Evolutionary conservation across 2,797 vertebrate genomes (phyloP).

Genomic region (Champsocephalus gunnari): DNA sequence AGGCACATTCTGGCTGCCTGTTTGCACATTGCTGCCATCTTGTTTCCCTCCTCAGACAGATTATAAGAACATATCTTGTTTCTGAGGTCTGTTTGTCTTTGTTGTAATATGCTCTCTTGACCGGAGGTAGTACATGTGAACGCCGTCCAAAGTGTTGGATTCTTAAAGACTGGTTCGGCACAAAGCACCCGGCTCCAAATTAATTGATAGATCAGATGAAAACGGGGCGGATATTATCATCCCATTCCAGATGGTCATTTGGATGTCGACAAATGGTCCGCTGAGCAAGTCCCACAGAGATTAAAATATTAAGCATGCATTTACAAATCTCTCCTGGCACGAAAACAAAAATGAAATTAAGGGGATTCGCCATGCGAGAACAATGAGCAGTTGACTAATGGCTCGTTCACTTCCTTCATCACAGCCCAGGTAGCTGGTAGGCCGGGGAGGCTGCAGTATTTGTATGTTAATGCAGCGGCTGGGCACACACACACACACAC

Average conservation of each 20-base stretch:
- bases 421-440: slow-evolving; percentile 76
- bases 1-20: slow-evolving; percentile 33
- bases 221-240: slow-evolving; percentile 76
- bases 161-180: slow-evolving; percentile 42
- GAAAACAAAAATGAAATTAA: slow-evolving; percentile 84
- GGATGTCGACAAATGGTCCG: slow-evolving; percentile 82
- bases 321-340: slow-evolving; percentile 86
- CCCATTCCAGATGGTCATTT: slow-evolving; percentile 85
- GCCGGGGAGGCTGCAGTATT: slow-evolving; percentile 52
- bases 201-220: slow-evolving; percentile 79
- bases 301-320: slow-evolving; percentile 83
- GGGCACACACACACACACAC: slow-evolving; percentile 23
- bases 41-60: slow-evolving; percentile 58
- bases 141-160: slow-evolving; percentile 36
- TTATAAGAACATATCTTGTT: slow-evolving; percentile 65
- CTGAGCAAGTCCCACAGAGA: slow-evolving; percentile 79
- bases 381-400: slow-evolving; percentile 83
- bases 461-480: slow-evolving; percentile 71
- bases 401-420: slow-evolving; percentile 76
- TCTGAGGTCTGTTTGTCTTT: slow-evolving; percentile 53
- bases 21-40: slow-evolving; percentile 62
- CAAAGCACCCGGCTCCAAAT: slow-evolving; percentile 60
- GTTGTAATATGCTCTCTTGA: slow-evolving; percentile 49
- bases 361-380: slow-evolving; percentile 78
- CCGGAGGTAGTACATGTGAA: slow-evolving; percentile 36